Base-by-base conservation (phyloP, 2,888 invertebrate species). In the Lasioglossum vierecki region DNA sequence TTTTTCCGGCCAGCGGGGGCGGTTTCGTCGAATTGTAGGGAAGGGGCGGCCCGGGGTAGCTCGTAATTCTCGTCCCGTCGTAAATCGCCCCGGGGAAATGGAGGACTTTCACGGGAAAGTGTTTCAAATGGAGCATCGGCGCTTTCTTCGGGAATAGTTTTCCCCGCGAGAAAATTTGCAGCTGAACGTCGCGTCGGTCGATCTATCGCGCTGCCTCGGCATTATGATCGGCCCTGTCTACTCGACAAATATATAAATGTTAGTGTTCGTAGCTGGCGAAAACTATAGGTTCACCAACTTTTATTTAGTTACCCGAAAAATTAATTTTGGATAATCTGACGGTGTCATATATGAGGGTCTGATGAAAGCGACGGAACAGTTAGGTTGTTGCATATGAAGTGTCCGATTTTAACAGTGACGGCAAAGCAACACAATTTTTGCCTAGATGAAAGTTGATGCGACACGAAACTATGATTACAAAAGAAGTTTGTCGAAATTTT, bases 51-150 rank as follows among this genome's bases (percentile, higher is more conserved):
- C 9, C 41, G n/a, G 66, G 72, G 57, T 39, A 49, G 74, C 66
- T 68, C 79, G 79, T 79, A 83, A 83, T 79, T 83, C 79, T 79
- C 66, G 57, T 18, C 66, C 46, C 4, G 11, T 39, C 44, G 44
- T 79, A 79, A 84, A 79, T 84, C 83, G 75, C 39, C 44, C 22
- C 44, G 30, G 30, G 73, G 71, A 79, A 78, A 79, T 49, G 44
- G 79, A 79, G 44, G 72, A 66, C 60, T 22, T 72, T 63, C 63
- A 13, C 39, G 11, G 72, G 60, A 63, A 74, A 85, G 74, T 70
- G 79, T 84, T 74, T 73, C 57, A 39, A 84, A 79, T 44, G 66
- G 76, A 8, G 73, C 84, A 63, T 73, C 83, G 85, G 76, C 39
- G 49, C 71, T 82, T 57, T 78, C 63, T 49, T n/a, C 76, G 66